A percentile compares a stretch with the other conserved stretches of the same genome.
These are phyloP conservation scores for Microctonus brassicae DNA, from an alignment of 2,888 invertebrate genomes.

Conservation along the genomic window DNA sequence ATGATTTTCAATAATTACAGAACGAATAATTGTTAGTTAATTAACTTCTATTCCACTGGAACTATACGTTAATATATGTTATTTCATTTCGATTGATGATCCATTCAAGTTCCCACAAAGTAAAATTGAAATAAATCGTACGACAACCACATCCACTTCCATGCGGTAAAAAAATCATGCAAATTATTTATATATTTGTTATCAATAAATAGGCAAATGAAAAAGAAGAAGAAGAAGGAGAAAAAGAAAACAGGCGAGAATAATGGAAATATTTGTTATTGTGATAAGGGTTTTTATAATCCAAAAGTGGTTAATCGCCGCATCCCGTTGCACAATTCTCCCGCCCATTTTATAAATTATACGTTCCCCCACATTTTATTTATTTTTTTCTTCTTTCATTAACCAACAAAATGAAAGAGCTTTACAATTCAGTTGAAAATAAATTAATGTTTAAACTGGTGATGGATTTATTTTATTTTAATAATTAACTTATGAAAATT, in stretches of 20 bases:
- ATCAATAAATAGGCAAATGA: neutral
- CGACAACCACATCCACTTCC: conserved; percentile 35
- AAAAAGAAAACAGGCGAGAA: neutral
- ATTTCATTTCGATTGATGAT: too few relatives aligned
- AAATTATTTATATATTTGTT: conserved; percentile 26
- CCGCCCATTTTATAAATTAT: neutral
- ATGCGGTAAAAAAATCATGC: neutral
- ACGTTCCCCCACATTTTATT: neutral
- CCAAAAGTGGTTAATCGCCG: conserved; percentile 18
- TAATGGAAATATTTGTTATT: neutral
- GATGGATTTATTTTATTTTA: too few relatives aligned
- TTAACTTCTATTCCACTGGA: too few relatives aligned
- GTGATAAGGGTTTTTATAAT: neutral
- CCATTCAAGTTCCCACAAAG: neutral
- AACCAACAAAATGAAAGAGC: neutral
- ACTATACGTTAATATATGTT: too few relatives aligned
- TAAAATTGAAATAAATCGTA: neutral
- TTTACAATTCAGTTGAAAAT: neutral
- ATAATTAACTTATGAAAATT: too few relatives aligned
- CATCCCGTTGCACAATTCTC: conserved; percentile 14
- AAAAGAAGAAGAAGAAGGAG: neutral
- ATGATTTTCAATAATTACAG: too few relatives aligned
- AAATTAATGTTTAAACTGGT: neutral
- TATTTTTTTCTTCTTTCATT: neutral
- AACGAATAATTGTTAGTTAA: too few relatives aligned